Percentiles rank a stretch among this genome's conserved stretches.
Evolutionary conservation across 1,140 invertebrate genomes (phyloP).

Genomic region (Cepaea nemoralis): DNA sequence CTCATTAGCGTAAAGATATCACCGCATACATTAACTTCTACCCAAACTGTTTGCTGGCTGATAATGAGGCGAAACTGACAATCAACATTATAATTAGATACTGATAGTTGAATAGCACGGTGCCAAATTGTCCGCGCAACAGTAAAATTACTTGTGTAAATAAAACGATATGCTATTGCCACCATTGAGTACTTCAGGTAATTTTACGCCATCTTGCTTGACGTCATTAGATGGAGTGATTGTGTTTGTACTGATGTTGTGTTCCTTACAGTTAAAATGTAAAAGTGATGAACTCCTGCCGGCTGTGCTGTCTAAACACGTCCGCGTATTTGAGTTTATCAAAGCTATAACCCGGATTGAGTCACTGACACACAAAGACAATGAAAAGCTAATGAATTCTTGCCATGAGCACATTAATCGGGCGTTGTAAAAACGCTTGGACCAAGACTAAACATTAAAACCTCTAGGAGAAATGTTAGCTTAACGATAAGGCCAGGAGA

Average conservation of each 20-base stretch:
- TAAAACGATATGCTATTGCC: neutral
- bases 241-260: neutral
- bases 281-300: neutral
- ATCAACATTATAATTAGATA: neutral
- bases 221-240: neutral
- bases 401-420: neutral
- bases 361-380: neutral
- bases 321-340: neutral
- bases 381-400: conserved; percentile 6
- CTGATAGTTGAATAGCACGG: neutral
- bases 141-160: neutral
- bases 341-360: neutral
- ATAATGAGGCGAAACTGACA: neutral
- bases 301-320: neutral
- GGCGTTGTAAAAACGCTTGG: neutral
- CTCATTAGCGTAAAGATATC: neutral
- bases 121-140: neutral
- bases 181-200: neutral
- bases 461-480: conserved; percentile 3
- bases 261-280: neutral
- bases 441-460: neutral
- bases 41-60: neutral
- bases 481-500: neutral
- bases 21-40: neutral
- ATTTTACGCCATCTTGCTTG: neutral